Conservation (phyloP, 2,797 vertebrate genomes). For the Pangasius macronema region DNA sequence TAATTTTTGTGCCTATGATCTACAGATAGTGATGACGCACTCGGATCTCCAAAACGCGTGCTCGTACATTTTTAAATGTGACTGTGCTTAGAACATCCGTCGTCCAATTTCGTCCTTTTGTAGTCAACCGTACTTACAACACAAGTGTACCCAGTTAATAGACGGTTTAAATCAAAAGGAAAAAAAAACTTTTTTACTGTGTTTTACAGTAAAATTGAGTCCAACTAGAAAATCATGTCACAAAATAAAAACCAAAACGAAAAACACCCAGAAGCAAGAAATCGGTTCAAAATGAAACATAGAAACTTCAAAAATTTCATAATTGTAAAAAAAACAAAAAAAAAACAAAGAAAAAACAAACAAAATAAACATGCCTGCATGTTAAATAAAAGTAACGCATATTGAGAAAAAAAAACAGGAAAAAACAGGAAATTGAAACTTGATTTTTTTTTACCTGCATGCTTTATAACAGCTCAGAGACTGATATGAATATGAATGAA, state of each 20-base stretch:
- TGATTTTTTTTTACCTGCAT: constrained; percentile 27
- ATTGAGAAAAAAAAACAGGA: constrained; percentile 41
- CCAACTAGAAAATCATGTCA: background rate
- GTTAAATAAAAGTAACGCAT: constrained; percentile 69
- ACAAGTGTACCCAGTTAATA: no score
- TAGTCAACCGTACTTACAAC: no score
- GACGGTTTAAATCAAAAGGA: background rate
- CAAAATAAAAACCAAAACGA: background rate
- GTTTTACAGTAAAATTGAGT: background rate
- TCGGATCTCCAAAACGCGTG: background rate
- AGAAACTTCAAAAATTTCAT: background rate
- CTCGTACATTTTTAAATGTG: background rate
- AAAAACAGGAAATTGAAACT: background rate
- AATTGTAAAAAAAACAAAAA: constrained; percentile 22
- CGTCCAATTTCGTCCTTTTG: no score
- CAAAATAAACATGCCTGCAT: constrained; percentile 82
- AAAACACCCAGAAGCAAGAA: background rate
- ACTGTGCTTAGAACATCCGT: no score
- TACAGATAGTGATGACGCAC: background rate
- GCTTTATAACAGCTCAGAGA: constrained; percentile 22
- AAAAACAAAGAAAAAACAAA: constrained; percentile 50
- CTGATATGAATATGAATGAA: constrained; percentile 24
- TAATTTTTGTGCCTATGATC: background rate
- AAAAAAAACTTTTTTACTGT: background rate
- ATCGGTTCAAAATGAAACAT: background rate